phyloP scores from a whole-genome alignment of 2,888 invertebrate genomes.

The Apamea monoglypha region DNA sequence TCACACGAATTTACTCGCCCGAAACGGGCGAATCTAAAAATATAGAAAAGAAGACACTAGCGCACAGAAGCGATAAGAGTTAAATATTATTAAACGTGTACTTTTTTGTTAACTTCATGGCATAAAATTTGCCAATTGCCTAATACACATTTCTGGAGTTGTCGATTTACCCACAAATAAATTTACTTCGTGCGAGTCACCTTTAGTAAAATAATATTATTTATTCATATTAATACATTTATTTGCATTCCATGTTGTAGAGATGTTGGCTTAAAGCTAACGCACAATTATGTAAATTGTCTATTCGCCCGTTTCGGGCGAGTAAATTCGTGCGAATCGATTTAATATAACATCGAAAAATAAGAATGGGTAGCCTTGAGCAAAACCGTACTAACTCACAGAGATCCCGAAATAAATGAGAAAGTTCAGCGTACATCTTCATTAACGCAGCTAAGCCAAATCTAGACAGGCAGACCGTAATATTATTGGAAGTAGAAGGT shows the following conservation, averaged over 20 bases:
- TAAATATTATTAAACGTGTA: neutral
- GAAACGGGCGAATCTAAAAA: neutral
- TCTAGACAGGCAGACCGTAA: neutral
- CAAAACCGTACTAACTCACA: neutral
- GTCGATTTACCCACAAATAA: neutral
- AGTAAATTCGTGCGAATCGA: neutral
- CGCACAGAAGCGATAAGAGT: too few relatives aligned
- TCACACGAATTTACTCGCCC: neutral
- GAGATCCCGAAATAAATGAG: neutral
- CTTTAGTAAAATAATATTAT: too few relatives aligned
- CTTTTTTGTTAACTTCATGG: neutral
- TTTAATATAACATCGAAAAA: neutral
- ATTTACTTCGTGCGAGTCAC: neutral
- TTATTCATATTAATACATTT: too few relatives aligned
- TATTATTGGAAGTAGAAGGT: neutral
- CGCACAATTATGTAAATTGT: neutral
- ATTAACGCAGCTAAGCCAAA: constrained; percentile 6
- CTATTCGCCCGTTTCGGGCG: neutral
- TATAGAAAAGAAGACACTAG: too few relatives aligned
- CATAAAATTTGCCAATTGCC: neutral
- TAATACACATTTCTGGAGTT: neutral
- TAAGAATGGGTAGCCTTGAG: neutral
- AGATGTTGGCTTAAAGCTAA: too few relatives aligned
- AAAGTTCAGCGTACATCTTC: neutral
- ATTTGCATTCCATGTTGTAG: too few relatives aligned